Conservation (phyloP, 2,888 invertebrate genomes). For the Amphipyra berbera region DNA sequence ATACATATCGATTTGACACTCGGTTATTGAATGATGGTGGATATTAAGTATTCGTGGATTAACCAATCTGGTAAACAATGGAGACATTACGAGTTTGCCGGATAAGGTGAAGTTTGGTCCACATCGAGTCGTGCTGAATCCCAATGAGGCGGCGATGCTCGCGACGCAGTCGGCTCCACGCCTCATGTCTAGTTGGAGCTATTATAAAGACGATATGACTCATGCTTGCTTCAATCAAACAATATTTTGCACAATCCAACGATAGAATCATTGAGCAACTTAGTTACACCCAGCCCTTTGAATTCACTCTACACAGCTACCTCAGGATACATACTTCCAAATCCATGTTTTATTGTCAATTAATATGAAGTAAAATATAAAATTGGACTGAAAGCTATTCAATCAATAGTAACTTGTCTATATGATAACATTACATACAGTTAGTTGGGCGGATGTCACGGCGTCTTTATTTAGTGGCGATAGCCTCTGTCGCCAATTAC, state of each 20-base stretch:
- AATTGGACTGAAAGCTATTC: conserved; percentile 31
- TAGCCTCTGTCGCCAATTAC: conserved; percentile 85
- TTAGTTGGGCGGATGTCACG: conserved; percentile 86
- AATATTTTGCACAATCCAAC: conserved; percentile 68
- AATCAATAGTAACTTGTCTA: conserved; percentile 49
- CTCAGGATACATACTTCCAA: conserved; percentile 21
- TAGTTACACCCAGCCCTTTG: conserved; percentile 20
- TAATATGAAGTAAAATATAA: conserved; percentile 36
- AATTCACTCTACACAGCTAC: conserved; percentile 22
- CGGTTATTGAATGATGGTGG: conserved; percentile 51
- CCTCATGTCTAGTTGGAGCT: conserved; percentile 70
- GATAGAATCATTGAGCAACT: conserved; percentile 30
- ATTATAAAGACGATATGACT: conserved; percentile 74
- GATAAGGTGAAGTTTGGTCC: conserved; percentile 83
- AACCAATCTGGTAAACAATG: conserved; percentile 83
- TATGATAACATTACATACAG: conserved; percentile 73
- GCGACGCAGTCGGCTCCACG: conserved; percentile 54
- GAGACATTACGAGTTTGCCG: conserved; percentile 84
- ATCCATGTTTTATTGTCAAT: conserved; percentile 26
- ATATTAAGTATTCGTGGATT: conserved; percentile 71
- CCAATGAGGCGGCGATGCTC: conserved; percentile 76
- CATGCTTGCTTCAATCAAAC: conserved; percentile 71
- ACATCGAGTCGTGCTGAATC: conserved; percentile 82
- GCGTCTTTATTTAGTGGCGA: conserved; percentile 81
- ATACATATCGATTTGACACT: conserved; percentile 22